phyloP scores from a whole-genome alignment of 2,797 vertebrate genomes.

The Fringilla coelebs region DNA sequence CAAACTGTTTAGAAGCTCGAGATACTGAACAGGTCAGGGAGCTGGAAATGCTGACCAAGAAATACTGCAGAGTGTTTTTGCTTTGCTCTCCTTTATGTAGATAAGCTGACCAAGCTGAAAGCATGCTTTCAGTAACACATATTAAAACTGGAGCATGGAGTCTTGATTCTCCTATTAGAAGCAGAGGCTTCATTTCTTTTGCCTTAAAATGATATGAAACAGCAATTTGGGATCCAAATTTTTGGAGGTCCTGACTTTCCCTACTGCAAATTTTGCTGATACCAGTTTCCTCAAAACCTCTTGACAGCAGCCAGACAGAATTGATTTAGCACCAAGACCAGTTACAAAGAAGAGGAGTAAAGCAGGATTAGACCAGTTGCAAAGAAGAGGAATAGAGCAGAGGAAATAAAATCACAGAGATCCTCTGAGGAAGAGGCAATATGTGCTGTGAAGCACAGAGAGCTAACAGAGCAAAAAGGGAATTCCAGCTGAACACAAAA shows the following conservation, averaged over 20 bases:
- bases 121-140: not conserved
- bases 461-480: not conserved
- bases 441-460: not conserved
- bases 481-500: conserved; percentile 9
- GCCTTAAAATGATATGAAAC: not conserved
- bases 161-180: not conserved
- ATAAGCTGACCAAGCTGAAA: not conserved
- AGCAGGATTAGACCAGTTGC: not conserved
- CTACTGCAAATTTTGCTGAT: not conserved
- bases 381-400: not conserved
- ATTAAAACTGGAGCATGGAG: not conserved
- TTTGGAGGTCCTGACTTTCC: not conserved
- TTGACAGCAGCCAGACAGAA: not conserved
- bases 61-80: not conserved
- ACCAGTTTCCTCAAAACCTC: not conserved
- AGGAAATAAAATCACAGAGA: conserved; percentile 16
- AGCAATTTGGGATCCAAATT: not conserved
- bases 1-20: not conserved
- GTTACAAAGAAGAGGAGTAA: not conserved
- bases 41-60: not conserved
- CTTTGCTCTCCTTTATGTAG: not conserved
- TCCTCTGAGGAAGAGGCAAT: not conserved
- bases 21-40: not conserved
- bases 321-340: not conserved
- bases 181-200: not conserved